Base-by-base conservation (phyloP, 2,888 invertebrate genomes). In the Sphaeridia pumilis region DNA sequence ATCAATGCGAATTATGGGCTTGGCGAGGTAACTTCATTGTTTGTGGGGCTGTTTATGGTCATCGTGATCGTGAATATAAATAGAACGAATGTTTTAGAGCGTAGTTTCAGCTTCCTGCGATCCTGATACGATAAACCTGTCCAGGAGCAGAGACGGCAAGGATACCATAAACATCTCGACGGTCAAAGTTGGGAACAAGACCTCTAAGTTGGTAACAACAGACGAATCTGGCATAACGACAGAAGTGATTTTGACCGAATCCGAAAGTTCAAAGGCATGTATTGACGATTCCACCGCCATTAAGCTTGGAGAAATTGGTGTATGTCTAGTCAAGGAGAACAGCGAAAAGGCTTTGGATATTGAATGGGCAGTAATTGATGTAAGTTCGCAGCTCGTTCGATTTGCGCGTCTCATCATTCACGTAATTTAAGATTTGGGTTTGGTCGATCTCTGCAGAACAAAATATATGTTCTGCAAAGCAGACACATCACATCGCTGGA, bases 1-100 rank as follows among this genome's bases (percentile, higher is more conserved):
- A 75, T 90, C 61, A 84, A 86, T 10, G 82, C 87, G 3, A 85
- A 86, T 70, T 84, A 79, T 69, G 89, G 88, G 1, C 73, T 87
- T 1, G 88, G 88, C 53, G 87, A 88, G 76, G 86, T 84, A 70
- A 34, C 17, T 20, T 12, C 21, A n/a, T 34, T 5, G 3, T 34
- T 22, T 4, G 10, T 5, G 5, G n/a, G 10, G 12, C 31, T 22
- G 14, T n/a, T 24, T 7, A 20, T 21, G 4, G 34, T 46, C 24
- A 46, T 7, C 31, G 10, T 10, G 31, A 31, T 31, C 14, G 31
- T 10, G 14, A 14, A n/a, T n/a, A n/a, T n/a, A n/a, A n/a, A n/a
- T n/a, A n/a, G n/a, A n/a, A 31, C 14, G 10, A 5, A 54, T 55
- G 51, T 67, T 70, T 47, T 69, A 86, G 84, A 81, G 80, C 56